Evolutionary conservation across 2,888 invertebrate species (phyloP), one percentile per base, ranked within the genome.

Genomic region (Plutella xylostella): DNA sequence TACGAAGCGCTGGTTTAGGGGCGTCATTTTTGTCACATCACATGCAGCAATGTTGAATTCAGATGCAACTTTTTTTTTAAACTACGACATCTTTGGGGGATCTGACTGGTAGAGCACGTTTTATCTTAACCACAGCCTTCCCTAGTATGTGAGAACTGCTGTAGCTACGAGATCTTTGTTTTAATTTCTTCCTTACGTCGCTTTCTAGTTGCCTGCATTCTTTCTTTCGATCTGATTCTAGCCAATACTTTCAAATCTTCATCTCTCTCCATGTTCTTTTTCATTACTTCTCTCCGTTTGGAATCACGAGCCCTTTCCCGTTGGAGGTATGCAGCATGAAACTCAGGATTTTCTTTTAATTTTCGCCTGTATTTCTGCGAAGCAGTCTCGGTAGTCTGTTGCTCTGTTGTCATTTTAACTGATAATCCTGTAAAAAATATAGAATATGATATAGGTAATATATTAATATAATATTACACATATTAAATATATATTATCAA

Each of bases 301-400:
- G 43, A 48, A 54, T 52, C 52, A 48, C 50, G 54, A 51, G 42
- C 44, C 42, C 47, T 53, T 48, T 51, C 49, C 11, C 47, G 48
- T 14, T 25, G 37, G 48, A 53, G 53, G 20, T 55, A 45, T 21
- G 47, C 46, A 9, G 49, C 51, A 50, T 46, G 41, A 42, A 51
- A 46, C 34, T 51, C 48, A 51, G 51, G 45, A 45, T 51, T 50
- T 52, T 51, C 51, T 48, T 51, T 54, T 42, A 51, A 43, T 40
- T 48, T 54, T 15, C 49, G 49, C 47, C 53, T 49, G 48, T 54
- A 54, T 48, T 49, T 54, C 46, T 53, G 51, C 28, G 48, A 46
- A 50, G 51, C 45, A 48, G 46, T 55, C 50, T 35, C 52, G 48
- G n/a, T 38, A 15, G 5, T 33, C 18, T 5, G 30, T 38, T 47